Evolutionary conservation across 2,113 vertebrate species (phyloP).

Genomic region (Colinus virginianus): DNA sequence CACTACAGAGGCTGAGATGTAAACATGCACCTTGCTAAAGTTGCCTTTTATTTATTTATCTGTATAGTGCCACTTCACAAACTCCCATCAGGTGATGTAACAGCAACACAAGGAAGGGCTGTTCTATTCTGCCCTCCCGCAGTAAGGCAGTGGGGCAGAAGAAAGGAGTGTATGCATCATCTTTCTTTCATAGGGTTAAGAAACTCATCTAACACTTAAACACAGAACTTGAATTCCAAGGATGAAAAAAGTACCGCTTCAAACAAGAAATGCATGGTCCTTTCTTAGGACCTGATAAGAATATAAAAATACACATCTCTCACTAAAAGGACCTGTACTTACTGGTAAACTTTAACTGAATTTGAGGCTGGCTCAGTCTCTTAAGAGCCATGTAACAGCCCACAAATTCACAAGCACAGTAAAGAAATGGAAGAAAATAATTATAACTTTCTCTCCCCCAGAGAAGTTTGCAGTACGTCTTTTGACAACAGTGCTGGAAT

Average conservation of each 20-base stretch:
- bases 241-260: background rate
- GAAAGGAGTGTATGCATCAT: background rate
- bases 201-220: background rate
- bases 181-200: background rate
- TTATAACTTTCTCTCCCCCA: background rate
- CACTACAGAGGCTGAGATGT: background rate
- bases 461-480: background rate
- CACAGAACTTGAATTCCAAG: background rate
- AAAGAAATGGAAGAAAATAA: background rate
- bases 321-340: background rate
- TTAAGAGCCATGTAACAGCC: background rate
- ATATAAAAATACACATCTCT: background rate
- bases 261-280: rapidly evolving
- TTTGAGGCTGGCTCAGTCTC: background rate
- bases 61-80: background rate
- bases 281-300: background rate
- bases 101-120: background rate
- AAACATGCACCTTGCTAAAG: background rate
- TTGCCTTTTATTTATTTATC: background rate
- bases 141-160: background rate
- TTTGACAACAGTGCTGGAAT: background rate
- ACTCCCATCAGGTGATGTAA: background rate
- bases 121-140: background rate
- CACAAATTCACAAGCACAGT: background rate
- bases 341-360: background rate